These are phyloP conservation scores for Bathynomus jamesi DNA, from an alignment of 1,140 invertebrate species.

Conservation along the genomic window DNA sequence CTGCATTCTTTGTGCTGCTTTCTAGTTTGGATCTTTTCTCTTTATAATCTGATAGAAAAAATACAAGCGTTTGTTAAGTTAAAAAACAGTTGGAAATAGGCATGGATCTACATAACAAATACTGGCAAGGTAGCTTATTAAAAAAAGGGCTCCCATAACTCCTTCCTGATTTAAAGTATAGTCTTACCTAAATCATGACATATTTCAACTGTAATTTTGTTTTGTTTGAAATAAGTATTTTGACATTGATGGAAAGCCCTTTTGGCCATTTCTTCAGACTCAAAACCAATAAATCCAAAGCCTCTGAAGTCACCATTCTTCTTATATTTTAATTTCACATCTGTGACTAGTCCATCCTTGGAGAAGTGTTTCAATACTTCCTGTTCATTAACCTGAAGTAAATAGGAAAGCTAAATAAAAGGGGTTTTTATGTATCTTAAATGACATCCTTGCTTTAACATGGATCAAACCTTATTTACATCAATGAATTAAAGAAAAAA, in stretches of 20 bases:
- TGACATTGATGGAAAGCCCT: constrained; percentile 2
- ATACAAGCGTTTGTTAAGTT: too few species aligned
- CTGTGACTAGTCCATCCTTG: background rate
- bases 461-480: background rate
- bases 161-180: too few species aligned
- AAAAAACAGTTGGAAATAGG: too few species aligned
- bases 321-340: background rate
- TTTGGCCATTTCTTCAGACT: background rate
- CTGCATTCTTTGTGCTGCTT: too few species aligned
- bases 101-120: too few species aligned
- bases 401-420: background rate
- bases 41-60: too few species aligned
- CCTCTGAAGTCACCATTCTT: constrained; percentile 1
- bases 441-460: background rate
- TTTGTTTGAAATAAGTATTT: background rate
- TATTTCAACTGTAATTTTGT: constrained; percentile 9
- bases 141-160: too few species aligned
- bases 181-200: constrained; percentile 9
- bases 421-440: background rate
- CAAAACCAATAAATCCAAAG: constrained; percentile 11
- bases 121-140: too few species aligned
- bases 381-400: constrained; percentile 5
- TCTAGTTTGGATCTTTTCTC: too few species aligned
- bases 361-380: constrained; percentile 3
- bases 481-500: background rate